These are phyloP conservation scores for Euclidia mi DNA, from an alignment of 2,888 invertebrate species.

Conservation along the genomic window DNA sequence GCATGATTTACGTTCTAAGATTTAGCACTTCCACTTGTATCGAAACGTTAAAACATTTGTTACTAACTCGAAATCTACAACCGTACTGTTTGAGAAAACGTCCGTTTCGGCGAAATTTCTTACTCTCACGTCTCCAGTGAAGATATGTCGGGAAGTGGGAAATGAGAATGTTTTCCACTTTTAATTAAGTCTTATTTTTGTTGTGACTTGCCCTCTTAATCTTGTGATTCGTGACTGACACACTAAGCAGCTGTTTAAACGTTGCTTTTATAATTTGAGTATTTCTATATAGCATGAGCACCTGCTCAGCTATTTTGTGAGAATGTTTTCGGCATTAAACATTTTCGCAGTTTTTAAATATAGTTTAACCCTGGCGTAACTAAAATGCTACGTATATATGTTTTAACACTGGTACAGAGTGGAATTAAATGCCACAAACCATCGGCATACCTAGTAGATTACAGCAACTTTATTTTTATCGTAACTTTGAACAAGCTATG, in stretches of 20 bases:
- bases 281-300: conserved; percentile 27
- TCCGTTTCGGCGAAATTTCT: conserved; percentile 61
- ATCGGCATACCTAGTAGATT: conserved; percentile 12
- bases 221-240: conserved; percentile 71
- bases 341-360: background rate
- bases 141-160: conserved; percentile 58
- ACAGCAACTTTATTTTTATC: conserved; percentile 40
- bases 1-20: conserved; percentile 78
- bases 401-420: conserved; percentile 10
- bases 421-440: conserved; percentile 20
- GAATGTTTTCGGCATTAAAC: no score
- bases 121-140: conserved; percentile 52
- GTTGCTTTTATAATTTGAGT: conserved; percentile 33
- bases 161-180: conserved; percentile 66
- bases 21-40: conserved; percentile 82
- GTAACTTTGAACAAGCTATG: conserved; percentile 43
- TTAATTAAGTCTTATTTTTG: conserved; percentile 78
- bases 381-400: background rate
- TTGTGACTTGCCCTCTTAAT: conserved; percentile 64
- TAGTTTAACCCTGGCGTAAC: no score
- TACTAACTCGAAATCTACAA: conserved; percentile 74
- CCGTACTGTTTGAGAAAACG: conserved; percentile 59
- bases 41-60: conserved; percentile 81
- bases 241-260: conserved; percentile 61
- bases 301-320: conserved; percentile 29